Evolutionary conservation across 2,113 vertebrate species (phyloP), one percentile per base, ranked within the genome.

Genomic region (Phycodurus eques): DNA sequence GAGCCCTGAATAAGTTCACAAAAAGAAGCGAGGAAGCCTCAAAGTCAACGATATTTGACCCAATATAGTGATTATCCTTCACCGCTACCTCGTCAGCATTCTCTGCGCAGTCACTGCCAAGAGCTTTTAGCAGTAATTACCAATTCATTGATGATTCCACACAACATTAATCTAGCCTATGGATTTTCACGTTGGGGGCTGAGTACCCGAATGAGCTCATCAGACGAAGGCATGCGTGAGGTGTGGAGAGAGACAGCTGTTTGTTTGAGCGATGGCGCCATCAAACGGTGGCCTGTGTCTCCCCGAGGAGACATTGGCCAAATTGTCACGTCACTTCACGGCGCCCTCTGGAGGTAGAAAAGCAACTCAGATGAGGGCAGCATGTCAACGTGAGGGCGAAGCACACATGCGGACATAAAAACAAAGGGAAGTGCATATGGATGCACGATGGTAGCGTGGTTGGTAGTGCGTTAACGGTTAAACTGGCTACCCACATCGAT

Each of bases 131-230:
- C 60, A 76, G 71, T 76, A 84, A 86, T 80, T 81, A 79, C 56
- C 63, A 66, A 83, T 69, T 76, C 81, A 86, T 85, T 8, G 82
- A 87, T 70, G 71, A 83, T 76, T 82, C 69, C 75, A 72, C 73
- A 82, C 68, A 80, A 71, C 80, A 81, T 89, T 85, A 84, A 86
- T 88, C 76, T 80, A 67, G 71, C 71, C 60, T 74, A 88, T 86
- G 65, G 80, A 89, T 88, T 89, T 86, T 81, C 33, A 33, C 67
- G 11, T 53, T 72, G 68, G 63, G 78, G 71, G 54, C 73, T 60
- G 65, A 81, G 73, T 9, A 67, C 71, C 77, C 72, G 67, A 82
- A 75, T 82, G 82, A 85, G 71, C 80, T 83, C 79, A 85, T 70
- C 73, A 77, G 76, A 85, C 61, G 71, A 78, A n/a, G 33, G 53